Percentiles rank a stretch among this genome's conserved stretches.
phyloP scores from a whole-genome alignment of 2,888 invertebrate genomes.

The Gandaritis pyraliata region DNA sequence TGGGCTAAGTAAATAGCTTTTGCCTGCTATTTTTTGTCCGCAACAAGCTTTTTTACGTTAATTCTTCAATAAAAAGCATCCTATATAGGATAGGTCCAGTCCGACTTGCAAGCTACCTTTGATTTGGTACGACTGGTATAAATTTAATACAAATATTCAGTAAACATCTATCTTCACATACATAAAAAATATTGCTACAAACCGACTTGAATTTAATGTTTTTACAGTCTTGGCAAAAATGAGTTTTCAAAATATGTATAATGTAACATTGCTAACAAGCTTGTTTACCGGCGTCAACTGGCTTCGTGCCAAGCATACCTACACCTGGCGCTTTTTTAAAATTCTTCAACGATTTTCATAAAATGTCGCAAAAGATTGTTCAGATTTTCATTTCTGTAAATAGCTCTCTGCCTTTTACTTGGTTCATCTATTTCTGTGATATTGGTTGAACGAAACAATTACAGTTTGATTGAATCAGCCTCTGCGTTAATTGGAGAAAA shows the following conservation, averaged over 20 bases:
- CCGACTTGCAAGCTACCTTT: too few relatives aligned
- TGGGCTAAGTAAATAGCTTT: neutral
- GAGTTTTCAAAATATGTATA: conserved; percentile 20
- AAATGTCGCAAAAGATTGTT: conserved; percentile 20
- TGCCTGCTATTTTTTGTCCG: neutral
- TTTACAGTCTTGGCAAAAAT: conserved; percentile 15
- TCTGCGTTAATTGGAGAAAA: conserved; percentile 71
- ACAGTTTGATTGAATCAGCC: conserved; percentile 45
- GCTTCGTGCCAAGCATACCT: conserved; percentile 25
- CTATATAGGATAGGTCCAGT: too few relatives aligned
- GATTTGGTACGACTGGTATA: too few relatives aligned
- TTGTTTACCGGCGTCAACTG: conserved; percentile 27
- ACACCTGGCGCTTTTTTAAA: conserved; percentile 28
- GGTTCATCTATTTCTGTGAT: conserved; percentile 5
- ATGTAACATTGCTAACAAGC: conserved; percentile 26
- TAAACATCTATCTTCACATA: too few relatives aligned
- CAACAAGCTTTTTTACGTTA: neutral
- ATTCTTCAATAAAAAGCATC: neutral
- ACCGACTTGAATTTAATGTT: neutral
- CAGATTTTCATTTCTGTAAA: neutral
- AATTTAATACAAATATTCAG: too few relatives aligned
- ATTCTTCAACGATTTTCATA: too few relatives aligned
- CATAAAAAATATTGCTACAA: too few relatives aligned
- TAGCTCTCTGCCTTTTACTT: neutral
- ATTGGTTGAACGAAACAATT: conserved; percentile 18